These are phyloP conservation scores for Quadroppia sp. DNA, from an alignment of 2,888 invertebrate species.

Conservation along the genomic window DNA sequence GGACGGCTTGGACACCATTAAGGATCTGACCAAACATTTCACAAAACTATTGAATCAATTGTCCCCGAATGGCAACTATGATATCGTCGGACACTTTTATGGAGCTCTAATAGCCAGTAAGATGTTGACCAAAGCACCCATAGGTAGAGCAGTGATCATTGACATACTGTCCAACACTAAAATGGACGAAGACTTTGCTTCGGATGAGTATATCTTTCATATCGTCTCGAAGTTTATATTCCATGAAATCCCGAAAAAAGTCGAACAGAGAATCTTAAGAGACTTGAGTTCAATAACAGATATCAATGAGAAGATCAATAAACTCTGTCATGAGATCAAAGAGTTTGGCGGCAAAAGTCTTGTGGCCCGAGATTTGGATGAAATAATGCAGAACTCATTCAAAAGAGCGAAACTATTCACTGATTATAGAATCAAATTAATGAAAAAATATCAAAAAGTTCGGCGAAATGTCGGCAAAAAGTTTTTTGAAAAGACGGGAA, in stretches of 20 bases:
- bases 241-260: neutral
- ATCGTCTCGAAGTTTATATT: neutral
- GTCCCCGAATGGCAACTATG: neutral
- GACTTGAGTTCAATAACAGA: neutral
- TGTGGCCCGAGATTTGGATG: neutral
- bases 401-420: neutral
- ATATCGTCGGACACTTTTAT: neutral
- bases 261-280: neutral
- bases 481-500: neutral
- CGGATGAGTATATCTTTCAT: neutral
- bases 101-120: neutral
- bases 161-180: neutral
- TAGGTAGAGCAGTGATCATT: neutral
- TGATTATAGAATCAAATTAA: neutral
- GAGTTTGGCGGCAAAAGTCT: neutral
- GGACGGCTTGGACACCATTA: constrained; percentile 1
- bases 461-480: neutral
- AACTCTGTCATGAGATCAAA: neutral
- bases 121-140: neutral
- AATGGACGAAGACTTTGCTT: neutral
- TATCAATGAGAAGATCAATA: neutral
- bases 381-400: neutral
- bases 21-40: neutral
- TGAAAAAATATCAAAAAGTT: neutral
- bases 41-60: constrained; percentile 62